Conservation (phyloP, 2,888 invertebrate species). For the Drosophila mercatorum region DNA sequence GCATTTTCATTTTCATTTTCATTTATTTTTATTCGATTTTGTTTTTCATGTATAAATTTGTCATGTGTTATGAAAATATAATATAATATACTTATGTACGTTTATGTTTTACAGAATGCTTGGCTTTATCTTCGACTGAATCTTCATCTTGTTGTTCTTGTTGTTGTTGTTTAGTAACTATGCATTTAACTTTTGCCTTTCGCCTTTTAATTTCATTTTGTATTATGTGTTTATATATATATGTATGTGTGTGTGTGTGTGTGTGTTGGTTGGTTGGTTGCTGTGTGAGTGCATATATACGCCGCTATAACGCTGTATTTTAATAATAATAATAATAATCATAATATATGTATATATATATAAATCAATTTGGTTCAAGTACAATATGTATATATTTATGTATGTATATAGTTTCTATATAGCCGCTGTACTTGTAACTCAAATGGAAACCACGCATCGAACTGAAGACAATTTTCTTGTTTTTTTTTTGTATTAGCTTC, state of each 20-base stretch:
- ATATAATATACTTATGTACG: slow-evolving; percentile 78
- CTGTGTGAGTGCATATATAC: slow-evolving; percentile 21
- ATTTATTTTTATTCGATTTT: slow-evolving; percentile 23
- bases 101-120: slow-evolving; percentile 81
- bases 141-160: slow-evolving; percentile 15
- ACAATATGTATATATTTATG: slow-evolving; percentile 54
- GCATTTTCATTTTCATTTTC: slow-evolving; percentile 49
- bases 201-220: slow-evolving; percentile 45
- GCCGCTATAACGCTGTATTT: slow-evolving; percentile 48
- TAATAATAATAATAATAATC: slow-evolving; percentile 55
- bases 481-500: slow-evolving; percentile 17
- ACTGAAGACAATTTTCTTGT: slow-evolving; percentile 67
- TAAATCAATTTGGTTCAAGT: slow-evolving; percentile 68
- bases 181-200: slow-evolving; percentile 72
- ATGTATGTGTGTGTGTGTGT: background rate
- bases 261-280: slow-evolving; percentile 12
- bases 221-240: slow-evolving; percentile 25
- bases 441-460: slow-evolving; percentile 79
- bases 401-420: slow-evolving; percentile 21
- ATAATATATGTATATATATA: slow-evolving; percentile 30
- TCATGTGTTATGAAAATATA: slow-evolving; percentile 80
- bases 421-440: slow-evolving; percentile 39
- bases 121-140: slow-evolving; percentile 56
- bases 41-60: slow-evolving; percentile 75
- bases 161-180: slow-evolving; percentile 58